Base-by-base conservation (phyloP, 2,888 invertebrate species). In the Baccha elongata region DNA sequence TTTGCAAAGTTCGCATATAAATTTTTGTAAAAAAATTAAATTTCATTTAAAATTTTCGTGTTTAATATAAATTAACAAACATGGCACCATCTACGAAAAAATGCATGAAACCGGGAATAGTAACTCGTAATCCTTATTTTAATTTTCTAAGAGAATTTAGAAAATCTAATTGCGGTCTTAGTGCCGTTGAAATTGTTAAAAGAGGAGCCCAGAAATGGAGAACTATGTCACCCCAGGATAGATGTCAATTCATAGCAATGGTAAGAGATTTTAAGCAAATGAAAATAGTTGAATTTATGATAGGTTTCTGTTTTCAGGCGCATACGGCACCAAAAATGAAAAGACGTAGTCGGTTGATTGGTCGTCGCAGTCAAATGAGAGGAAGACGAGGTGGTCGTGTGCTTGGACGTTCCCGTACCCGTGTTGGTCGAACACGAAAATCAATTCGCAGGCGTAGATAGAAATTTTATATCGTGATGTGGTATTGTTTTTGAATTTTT, bases 91-190 rank as follows among this genome's bases (percentile, higher is more conserved):
- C 58, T 8, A 23, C 53, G 5, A 19, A n/a, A 29, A 60, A 44
- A 44, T 60, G 60, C 17, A 44, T 60, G 29, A 60, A 13, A 19
- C 60, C 60, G 0, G 60, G 60, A 0, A 2, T 0, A 29, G 1
- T 60, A 1, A 60, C 60, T 6, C 26, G 60, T 0, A 60, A 60
- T 60, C 40, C 40, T 4, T 60, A 60, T 29, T 1, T 60, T 0
- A 60, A 60, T 19, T 60, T 29, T 19, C 40, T 60, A 10, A 15
- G 60, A n/a, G 44, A 60, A 6, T 60, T 60, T n/a, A 29, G 60
- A 13, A 44, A 29, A 19, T 1, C 1, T 6, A 29, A 44, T 19
- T 60, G 60, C 5, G 60, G 60, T 4, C n/a, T 44, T 0, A 29
- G 44, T 17, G 44, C 60, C 17, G 19, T 44, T 1, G 44, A 60